A percentile compares a stretch with the other conserved stretches of the same genome.
Conservation (phyloP, 2,888 invertebrate genomes). For the Byasa hedistus region DNA sequence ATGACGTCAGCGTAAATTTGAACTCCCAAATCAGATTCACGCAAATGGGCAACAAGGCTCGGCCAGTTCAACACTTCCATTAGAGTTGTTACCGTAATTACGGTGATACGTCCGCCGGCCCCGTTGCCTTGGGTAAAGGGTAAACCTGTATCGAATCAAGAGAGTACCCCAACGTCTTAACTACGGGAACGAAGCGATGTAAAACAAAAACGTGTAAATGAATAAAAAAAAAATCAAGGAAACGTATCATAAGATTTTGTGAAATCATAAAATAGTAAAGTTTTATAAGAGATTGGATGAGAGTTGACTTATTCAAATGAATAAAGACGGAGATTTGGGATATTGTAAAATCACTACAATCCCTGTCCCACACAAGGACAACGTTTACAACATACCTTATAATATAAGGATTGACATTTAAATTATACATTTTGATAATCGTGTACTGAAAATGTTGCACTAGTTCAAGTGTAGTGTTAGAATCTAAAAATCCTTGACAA, state of each 20-base stretch:
- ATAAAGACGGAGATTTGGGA: no score
- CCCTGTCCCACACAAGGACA: no score
- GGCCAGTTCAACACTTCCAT: conserved; percentile 19
- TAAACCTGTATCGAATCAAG: background rate
- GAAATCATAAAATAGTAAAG: no score
- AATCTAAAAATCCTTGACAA: background rate
- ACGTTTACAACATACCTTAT: no score
- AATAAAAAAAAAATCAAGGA: background rate
- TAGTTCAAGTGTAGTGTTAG: background rate
- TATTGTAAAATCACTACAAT: no score
- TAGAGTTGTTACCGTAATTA: conserved; percentile 20
- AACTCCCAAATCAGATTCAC: conserved; percentile 13
- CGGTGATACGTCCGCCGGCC: conserved; percentile 2
- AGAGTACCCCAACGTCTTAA: background rate
- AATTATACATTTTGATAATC: no score
- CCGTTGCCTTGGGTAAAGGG: background rate
- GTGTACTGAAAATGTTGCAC: no score
- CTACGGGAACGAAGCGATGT: background rate
- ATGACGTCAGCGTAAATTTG: background rate
- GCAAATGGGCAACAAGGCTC: conserved; percentile 21
- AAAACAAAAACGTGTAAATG: background rate
- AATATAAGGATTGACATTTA: no score
- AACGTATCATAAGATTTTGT: no score
- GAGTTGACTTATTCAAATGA: no score
- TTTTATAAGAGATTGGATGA: no score